Percentiles rank a stretch among this genome's conserved stretches.
Conservation (phyloP, 2,113 vertebrate genomes). For the Platysteira castanea region DNA sequence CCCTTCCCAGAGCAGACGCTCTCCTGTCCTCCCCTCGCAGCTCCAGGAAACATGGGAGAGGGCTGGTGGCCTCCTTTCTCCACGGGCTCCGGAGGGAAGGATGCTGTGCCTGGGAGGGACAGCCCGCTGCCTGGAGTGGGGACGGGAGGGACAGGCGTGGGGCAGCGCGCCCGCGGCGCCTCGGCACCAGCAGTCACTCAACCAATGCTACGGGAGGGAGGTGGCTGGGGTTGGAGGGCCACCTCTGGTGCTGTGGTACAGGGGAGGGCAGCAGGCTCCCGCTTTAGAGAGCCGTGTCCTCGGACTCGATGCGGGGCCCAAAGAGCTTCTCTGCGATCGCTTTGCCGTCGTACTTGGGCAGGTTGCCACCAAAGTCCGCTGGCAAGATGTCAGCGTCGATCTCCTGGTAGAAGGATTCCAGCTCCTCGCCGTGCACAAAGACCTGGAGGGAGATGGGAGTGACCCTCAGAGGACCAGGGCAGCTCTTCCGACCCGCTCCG, state of each 20-base stretch:
- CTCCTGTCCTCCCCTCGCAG: background rate
- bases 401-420: constrained; percentile 86
- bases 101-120: background rate
- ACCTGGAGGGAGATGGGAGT: constrained; percentile 71
- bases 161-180: accelerated
- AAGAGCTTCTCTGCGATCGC: constrained; percentile 83
- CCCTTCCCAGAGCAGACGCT: background rate
- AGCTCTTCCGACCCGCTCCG: accelerated
- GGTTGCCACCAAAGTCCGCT: constrained; percentile 86
- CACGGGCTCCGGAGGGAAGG: background rate
- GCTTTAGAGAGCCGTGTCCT: constrained; percentile 86
- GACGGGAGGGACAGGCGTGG: background rate
- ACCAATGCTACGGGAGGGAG: background rate
- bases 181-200: background rate
- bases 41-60: background rate
- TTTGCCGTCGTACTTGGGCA: constrained; percentile 80
- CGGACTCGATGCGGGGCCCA: constrained; percentile 73
- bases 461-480: background rate
- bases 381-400: constrained; percentile 86
- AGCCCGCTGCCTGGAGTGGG: background rate
- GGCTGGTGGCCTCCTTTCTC: background rate
- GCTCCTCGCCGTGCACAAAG: constrained; percentile 89
- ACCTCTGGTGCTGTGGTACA: background rate
- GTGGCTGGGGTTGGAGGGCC: background rate
- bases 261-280: background rate